These are phyloP conservation scores for Perdix hodgsoniae DNA, from an alignment of 2,797 vertebrate species.

Conservation along the genomic window DNA sequence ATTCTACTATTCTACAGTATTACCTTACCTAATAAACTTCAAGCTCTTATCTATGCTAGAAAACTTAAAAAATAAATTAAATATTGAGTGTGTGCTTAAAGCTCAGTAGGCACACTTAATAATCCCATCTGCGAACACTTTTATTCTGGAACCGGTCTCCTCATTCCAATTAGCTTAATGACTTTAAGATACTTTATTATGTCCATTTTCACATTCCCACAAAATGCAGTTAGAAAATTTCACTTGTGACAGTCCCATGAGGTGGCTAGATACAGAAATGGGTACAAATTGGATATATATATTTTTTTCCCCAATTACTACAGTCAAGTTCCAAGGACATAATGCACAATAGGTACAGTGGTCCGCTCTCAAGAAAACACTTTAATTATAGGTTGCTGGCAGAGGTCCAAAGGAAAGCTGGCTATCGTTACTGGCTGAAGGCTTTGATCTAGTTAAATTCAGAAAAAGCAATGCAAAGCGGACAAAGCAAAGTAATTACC, in stretches of 20 bases:
- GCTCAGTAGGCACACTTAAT: background rate
- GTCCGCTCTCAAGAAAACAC: slow-evolving; percentile 75
- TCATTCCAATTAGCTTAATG: background rate
- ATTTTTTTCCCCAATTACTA: slow-evolving; percentile 75
- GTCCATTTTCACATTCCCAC: background rate
- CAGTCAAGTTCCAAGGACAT: slow-evolving; percentile 75
- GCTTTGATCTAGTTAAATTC: slow-evolving; percentile 60
- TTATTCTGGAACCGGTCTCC: background rate
- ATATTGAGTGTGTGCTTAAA: background rate
- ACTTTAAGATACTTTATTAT: background rate
- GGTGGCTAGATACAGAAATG: slow-evolving; percentile 22
- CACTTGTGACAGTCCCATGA: background rate
- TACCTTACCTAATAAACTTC: background rate
- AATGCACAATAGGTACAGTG: slow-evolving; percentile 68
- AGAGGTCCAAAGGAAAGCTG: slow-evolving; percentile 63
- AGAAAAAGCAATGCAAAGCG: slow-evolving; percentile 40
- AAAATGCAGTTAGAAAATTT: slow-evolving; percentile 8
- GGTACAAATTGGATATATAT: slow-evolving; percentile 46
- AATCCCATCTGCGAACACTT: background rate
- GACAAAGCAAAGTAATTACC: slow-evolving; percentile 74
- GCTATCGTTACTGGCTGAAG: slow-evolving; percentile 38
- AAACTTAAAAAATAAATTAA: background rate
- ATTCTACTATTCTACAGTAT: background rate
- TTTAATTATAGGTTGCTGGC: slow-evolving; percentile 79
- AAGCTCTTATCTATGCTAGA: background rate